Base-by-base conservation (phyloP, 2,113 vertebrate species). In the Arvicanthis niloticus region DNA sequence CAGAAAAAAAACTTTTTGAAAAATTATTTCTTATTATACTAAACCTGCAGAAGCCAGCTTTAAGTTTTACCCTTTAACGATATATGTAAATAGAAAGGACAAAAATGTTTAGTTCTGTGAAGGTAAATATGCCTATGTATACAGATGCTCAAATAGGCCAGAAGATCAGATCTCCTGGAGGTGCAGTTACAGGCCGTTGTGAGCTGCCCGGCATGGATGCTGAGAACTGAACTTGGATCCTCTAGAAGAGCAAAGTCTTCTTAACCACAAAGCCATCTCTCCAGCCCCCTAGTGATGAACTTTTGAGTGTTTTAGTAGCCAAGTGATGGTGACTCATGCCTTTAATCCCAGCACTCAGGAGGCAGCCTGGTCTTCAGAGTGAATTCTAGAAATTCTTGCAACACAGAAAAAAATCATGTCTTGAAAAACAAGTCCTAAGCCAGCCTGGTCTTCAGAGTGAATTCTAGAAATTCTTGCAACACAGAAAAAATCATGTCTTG, bases 21-120 rank as follows among this genome's bases (percentile, higher is more conserved):
- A 70, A 37, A 7, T 90, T 34, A 40, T 78, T 88, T 94, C 51
- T 80, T 94, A 81, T 17, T 24, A 34, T 53, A 85, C 24, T 94
- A 60, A 96, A 91, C 58, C 45, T 88, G 10, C 26, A 53, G 73
- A 42, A 93, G 45, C 53, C 77, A 24, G 68, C 68, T 81, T 70
- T 62, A 87, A 78, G 16, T 45, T 97, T 91, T 76, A 26, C 53
- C 31, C 56, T 56, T 84, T 95, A 90, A 26, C 10, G 91, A 48
- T 45, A 42, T 82, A 67, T n/a, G 31, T 70, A 92, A 76, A 51
- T 31, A 77, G 17, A n/a, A 93, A 94, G 8, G 21, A 29, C 68
- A 88, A 87, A 48, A 48, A 48, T 26, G 26, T 82, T 85, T 65
- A 65, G 58, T 85, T 45, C 45, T 22, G 19, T 45, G 60, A 34